Evolutionary conservation across 2,888 invertebrate species (phyloP).

Genomic region (Lissonota sp.): DNA sequence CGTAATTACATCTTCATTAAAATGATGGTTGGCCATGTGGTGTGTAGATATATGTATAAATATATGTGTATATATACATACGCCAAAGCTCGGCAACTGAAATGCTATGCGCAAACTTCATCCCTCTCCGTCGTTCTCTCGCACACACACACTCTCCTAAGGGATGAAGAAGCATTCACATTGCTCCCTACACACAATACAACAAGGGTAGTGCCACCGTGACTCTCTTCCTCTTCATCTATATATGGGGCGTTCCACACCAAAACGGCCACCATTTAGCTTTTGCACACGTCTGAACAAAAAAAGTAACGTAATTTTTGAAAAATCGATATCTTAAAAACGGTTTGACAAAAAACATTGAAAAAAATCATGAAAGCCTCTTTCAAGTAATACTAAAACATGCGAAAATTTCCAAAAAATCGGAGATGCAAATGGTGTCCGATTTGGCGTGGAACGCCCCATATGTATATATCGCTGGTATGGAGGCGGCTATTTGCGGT

Average conservation of each 20-base stretch:
- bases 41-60: constrained; percentile 23
- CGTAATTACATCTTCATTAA: constrained; percentile 84
- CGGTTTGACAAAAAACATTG: too few species aligned
- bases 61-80: neutral
- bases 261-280: too few species aligned
- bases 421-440: too few species aligned
- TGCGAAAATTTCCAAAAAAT: too few species aligned
- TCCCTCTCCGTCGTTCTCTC: neutral
- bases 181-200: neutral
- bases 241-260: too few species aligned
- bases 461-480: constrained; percentile 2
- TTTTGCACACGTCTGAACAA: too few species aligned
- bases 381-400: too few species aligned
- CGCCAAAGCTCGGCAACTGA: constrained; percentile 57
- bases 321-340: too few species aligned
- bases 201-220: constrained; percentile 35
- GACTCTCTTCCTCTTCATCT: constrained; percentile 46
- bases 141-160: constrained; percentile 1
- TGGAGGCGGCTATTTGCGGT: constrained; percentile 64
- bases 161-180: constrained; percentile 23
- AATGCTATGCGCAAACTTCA: constrained; percentile 34
- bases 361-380: too few species aligned
- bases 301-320: too few species aligned
- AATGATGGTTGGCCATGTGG: constrained; percentile 77
- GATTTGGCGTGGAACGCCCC: too few species aligned